Evolutionary conservation across 2,113 vertebrate genomes (phyloP).

Genomic region (Toxostoma redivivum): DNA sequence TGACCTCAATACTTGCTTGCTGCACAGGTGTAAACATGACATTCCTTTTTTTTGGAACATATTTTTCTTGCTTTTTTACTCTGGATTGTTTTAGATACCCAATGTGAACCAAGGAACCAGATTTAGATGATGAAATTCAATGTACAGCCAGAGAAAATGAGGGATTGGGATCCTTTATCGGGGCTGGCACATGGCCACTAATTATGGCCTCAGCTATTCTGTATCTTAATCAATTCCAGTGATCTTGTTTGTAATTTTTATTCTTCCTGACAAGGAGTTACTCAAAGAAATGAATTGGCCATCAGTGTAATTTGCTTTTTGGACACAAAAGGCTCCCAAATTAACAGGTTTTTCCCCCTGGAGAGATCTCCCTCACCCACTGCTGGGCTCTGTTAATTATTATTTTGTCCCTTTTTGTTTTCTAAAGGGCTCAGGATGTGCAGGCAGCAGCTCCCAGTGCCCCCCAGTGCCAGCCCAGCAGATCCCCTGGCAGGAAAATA

Average conservation of each 20-base stretch:
- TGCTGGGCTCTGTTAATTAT: background rate
- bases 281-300: constrained; percentile 8
- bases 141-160: background rate
- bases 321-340: background rate
- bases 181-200: background rate
- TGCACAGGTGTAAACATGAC: background rate
- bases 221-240: background rate
- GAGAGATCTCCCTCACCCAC: background rate
- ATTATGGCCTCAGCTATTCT: background rate
- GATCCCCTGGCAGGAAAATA: background rate
- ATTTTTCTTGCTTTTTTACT: background rate
- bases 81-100: background rate
- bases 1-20: too few species aligned
- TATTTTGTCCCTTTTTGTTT: background rate
- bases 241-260: constrained; percentile 26
- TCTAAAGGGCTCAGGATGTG: background rate
- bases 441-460: background rate
- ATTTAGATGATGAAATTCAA: background rate
- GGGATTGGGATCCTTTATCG: background rate
- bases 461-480: background rate
- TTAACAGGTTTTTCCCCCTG: background rate
- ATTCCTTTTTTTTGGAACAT: background rate
- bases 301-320: background rate
- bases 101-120: background rate
- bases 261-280: background rate